These are phyloP conservation scores for Nasua narica DNA, from an alignment of 2,797 vertebrate genomes.

Conservation along the genomic window DNA sequence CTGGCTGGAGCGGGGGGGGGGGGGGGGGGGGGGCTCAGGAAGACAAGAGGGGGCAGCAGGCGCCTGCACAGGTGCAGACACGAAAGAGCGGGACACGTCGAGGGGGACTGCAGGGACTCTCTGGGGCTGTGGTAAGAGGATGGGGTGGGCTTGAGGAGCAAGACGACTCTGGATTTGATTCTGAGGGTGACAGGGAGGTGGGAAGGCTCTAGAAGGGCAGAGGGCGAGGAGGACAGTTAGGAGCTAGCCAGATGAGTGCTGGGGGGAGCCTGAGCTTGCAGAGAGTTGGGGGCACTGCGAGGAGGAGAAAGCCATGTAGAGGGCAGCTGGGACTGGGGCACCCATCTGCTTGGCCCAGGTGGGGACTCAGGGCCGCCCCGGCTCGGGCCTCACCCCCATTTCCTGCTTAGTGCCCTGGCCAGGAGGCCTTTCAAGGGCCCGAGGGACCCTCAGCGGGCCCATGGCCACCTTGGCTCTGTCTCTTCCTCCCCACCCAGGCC, in stretches of 20 bases:
- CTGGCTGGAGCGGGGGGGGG: no score
- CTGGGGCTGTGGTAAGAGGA: fast-evolving
- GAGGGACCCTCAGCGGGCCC: not conserved
- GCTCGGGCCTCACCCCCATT: not conserved
- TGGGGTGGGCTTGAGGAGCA: not conserved
- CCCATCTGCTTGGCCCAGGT: no score
- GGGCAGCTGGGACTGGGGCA: not conserved
- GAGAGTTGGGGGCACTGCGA: not conserved
- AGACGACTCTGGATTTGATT: not conserved
- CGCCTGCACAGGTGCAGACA: no score
- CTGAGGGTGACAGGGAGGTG: no score
- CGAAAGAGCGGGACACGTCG: no score
- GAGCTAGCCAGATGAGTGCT: not conserved
- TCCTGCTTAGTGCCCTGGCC: not conserved
- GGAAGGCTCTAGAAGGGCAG: not conserved
- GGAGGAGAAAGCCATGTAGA: not conserved
- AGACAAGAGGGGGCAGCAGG: not conserved
- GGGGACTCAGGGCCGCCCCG: not conserved
- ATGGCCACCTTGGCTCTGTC: fast-evolving
- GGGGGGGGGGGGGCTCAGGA: not conserved
- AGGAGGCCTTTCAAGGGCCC: not conserved
- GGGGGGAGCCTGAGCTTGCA: not conserved
- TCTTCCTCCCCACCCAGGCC: not conserved
- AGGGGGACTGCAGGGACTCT: not conserved
- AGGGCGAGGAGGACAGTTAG: not conserved